These are phyloP conservation scores for Acleris sparsana DNA, from an alignment of 2,888 invertebrate species.

Conservation along the genomic window DNA sequence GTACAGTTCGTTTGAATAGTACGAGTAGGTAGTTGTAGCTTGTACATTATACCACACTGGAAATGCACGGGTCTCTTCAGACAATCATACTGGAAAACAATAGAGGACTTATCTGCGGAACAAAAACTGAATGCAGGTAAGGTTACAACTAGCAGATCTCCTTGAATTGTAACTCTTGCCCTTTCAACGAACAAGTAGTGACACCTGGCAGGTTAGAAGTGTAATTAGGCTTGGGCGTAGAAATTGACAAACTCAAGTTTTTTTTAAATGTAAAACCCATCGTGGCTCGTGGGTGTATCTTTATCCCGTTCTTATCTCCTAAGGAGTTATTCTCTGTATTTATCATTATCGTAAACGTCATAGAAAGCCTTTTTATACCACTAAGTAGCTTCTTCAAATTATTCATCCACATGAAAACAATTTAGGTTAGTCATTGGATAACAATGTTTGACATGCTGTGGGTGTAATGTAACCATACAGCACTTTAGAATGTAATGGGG, in stretches of 20 bases:
- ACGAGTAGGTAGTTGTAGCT: constrained; percentile 3
- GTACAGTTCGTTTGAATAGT: neutral
- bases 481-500: constrained; percentile 3
- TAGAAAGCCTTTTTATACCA: too few relatives aligned
- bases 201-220: neutral
- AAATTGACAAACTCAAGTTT: too few relatives aligned
- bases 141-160: constrained; percentile 10
- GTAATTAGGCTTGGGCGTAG: neutral
- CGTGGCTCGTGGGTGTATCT: too few relatives aligned
- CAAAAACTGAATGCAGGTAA: constrained; percentile 17
- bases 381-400: too few relatives aligned
- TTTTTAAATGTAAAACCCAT: too few relatives aligned
- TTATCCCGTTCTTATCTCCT: too few relatives aligned
- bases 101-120: constrained; percentile 4
- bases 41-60: constrained; percentile 6
- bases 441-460: constrained; percentile 13
- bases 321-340: too few relatives aligned
- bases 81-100: constrained; percentile 22
- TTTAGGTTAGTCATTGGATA: constrained; percentile 9
- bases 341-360: too few relatives aligned
- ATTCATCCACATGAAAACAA: too few relatives aligned
- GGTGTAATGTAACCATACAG: constrained; percentile 10
- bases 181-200: neutral
- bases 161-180: constrained; percentile 8
- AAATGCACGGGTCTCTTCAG: neutral